Base-by-base conservation (phyloP, 2,797 vertebrate genomes). In the Enteromius paludinosus region DNA sequence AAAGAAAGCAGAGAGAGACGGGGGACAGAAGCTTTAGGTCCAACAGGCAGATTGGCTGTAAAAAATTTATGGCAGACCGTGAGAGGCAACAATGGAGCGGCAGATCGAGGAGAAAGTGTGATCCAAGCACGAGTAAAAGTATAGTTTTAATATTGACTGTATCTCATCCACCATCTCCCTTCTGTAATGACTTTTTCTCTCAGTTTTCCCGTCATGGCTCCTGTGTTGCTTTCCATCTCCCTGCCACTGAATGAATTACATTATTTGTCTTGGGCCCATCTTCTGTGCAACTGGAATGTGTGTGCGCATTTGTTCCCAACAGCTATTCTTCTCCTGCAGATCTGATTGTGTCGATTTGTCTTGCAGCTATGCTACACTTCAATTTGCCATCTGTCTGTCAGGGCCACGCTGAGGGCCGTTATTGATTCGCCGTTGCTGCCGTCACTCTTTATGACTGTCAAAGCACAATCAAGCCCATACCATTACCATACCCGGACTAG, bases 11-110 rank as follows among this genome's bases (percentile, higher is more conserved):
- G 85, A 30, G 86, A 86, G 87, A 59, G 62, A 81, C 70, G 3
- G 11, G 61, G 91, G 91, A 45, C 75, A 62, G 56, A 65, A 65
- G 85, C 83, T 85, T 91, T 73, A 91, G 92, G 92, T 92, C 84
- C 90, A 88, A 79, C 81, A 90, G 89, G 88, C 94, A 94, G 93
- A 95, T 93, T 94, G 94, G 92, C 92, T 90, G 92, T 95, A 92
- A 94, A 95, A 95, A 92, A 94, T 94, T 92, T 87, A 94, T 95
- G 93, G 73, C 88, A 91, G 90, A 92, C 91, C 87, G 89, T 89
- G 65, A 61, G 70, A 72, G 69, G n/a, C 23, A 85, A 69, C 82
- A 85, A 88, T 89, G 89, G 89, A 91, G 81, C 88, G 88, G 91
- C 89, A 90, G 78, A 33, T 41, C 35, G 52, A 90, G 89, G 86